Base-by-base conservation (phyloP, 2,888 invertebrate species). In the Orthonevra nobilis region DNA sequence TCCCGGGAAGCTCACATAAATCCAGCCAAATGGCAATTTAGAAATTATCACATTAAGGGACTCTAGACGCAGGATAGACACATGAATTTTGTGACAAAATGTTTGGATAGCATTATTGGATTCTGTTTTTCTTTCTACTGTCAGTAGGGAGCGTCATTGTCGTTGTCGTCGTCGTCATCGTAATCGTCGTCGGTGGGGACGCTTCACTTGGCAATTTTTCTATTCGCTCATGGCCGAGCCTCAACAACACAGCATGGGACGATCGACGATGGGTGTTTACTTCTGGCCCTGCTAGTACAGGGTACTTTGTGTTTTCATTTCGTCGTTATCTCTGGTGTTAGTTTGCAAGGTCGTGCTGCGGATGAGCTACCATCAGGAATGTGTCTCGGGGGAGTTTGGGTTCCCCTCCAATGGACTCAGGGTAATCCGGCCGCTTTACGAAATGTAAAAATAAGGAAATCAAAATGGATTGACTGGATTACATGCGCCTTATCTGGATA, bases 401-500 rank as follows among this genome's bases (percentile, higher is more conserved):
- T n/a, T n/a, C n/a, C n/a, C n/a, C n/a, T 14, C 26, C 7, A 20
- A 32, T n/a, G 32, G 20, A 34, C 32, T 23, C 23, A 3, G 6
- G 6, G 60, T 61, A 40, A 50, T 72, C 72, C 56, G 1, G 38
- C 17, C 38, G 63, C 28, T 54, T 42, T 42, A 34, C 42, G 23
- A 20, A 64, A 44, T 63, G 61, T 26, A 30, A 54, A 56, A 72
- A 56, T 46, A 56, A 17, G 32, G 23, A 63, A 54, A 56, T 56
- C 38, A 63, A 56, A 63, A 56, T 72, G 40, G 56, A 56, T 72
- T 63, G 63, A 50, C 19, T n/a, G 63, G 48, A 63, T 63, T 63
- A 56, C 44, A 42, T 15, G 63, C 38, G 46, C 14, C 46, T 56
- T 38, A 56, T 36, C 28, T 14, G 28, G 38, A n/a, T 38, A 26